A percentile compares a stretch with the other conserved stretches of the same genome.
phyloP scores from a whole-genome alignment of 2,113 vertebrate genomes.

The Sorex fumeus region DNA sequence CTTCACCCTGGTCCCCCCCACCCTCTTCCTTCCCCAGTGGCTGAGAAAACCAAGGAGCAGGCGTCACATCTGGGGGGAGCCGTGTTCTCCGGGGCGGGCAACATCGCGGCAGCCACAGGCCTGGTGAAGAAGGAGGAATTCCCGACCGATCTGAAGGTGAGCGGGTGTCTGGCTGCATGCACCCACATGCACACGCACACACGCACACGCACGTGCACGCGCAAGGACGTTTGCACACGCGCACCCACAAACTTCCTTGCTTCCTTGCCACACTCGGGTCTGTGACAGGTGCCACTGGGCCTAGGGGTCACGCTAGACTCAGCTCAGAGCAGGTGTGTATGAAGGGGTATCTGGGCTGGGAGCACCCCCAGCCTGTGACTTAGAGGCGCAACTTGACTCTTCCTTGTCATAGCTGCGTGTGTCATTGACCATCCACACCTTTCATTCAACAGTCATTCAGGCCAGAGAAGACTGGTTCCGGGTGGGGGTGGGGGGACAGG shows the following conservation, averaged over 20 bases:
- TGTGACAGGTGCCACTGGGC: too few relatives aligned
- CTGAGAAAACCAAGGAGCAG: slow-evolving; percentile 97
- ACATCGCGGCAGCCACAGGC: slow-evolving; percentile 96
- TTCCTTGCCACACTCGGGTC: too few relatives aligned
- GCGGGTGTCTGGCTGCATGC: background rate
- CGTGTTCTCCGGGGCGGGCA: slow-evolving; percentile 93
- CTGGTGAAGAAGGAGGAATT: slow-evolving; percentile 98
- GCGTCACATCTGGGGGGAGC: slow-evolving; percentile 95
- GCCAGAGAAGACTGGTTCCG: background rate
- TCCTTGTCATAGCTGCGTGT: background rate
- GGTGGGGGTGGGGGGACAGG: background rate
- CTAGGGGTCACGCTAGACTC: too few relatives aligned
- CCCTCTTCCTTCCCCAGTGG: slow-evolving; percentile 90
- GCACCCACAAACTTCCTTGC: background rate
- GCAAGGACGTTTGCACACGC: too few relatives aligned
- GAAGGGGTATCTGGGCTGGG: background rate
- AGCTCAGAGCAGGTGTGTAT: background rate
- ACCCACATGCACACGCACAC: background rate
- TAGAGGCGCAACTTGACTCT: background rate
- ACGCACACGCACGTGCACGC: background rate
- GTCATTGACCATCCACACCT: background rate
- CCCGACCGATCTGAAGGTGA: slow-evolving; percentile 96
- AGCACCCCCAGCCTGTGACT: background rate
- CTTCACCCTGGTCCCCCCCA: background rate
- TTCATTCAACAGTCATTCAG: background rate